Evolutionary conservation across 2,888 invertebrate genomes (phyloP), one percentile per base, ranked within the genome.

Genomic region (Drosophila recens): DNA sequence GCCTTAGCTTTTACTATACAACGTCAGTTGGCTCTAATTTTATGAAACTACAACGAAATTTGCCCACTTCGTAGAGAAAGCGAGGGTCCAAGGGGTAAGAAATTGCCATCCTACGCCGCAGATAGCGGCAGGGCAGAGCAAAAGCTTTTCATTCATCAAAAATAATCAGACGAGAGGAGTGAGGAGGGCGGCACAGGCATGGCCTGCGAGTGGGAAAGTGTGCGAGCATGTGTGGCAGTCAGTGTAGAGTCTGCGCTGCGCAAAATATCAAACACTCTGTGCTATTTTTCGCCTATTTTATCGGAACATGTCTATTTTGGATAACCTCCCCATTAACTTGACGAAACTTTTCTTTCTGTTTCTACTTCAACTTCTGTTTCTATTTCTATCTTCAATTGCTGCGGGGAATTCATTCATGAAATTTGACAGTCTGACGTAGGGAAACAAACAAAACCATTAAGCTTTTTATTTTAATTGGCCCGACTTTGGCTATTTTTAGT

Each of bases 121-220:
- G 73, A 67, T 72, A 78, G 70, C 80, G 79, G 67, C 72, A 71
- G 57, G 62, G 58, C 66, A 74, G 72, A 78, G 73, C 78, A 73
- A 85, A 80, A 90, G 90, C 90, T 90, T 90, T 90, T 90, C 90
- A 90, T 90, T 90, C 90, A 90, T 91, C 83, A 90, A 90, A 87
- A 85, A 62, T 68, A 84, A 82, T 77, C 89, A 66, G 70, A 61
- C 78, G 49, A 71, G 52, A 52, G 68, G 43, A 62, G 61, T 17
- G 66, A n/a, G 4, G 23, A 62, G 43, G 13, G 51, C 43, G 56
- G 30, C 15, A 45, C 11, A 23, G 43, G 30, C 51, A 13, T 49
- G 52, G 30, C 33, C 17, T 30, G 52, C 20, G 20, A 54, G 46
- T 56, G 57, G 42, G 27, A 40, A 36, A 27, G 68, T 40, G 40